These are phyloP conservation scores for Lagopus leucura DNA, from an alignment of 2,113 vertebrate genomes.

Conservation along the genomic window DNA sequence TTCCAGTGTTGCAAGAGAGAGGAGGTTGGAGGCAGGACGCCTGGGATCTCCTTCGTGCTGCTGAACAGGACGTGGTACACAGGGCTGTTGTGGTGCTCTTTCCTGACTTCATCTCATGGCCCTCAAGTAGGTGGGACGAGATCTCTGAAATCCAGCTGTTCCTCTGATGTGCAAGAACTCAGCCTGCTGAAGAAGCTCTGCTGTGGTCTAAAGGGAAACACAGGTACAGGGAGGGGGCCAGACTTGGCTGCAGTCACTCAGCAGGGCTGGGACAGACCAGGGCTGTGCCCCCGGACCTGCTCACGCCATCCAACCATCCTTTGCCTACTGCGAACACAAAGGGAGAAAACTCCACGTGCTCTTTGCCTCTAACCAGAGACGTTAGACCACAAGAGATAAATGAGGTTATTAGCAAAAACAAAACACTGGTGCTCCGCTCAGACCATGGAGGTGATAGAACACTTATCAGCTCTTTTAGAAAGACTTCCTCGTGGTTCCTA, in stretches of 20 bases:
- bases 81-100: neutral
- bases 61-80: neutral
- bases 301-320: rapidly evolving
- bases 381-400: conserved; percentile 61
- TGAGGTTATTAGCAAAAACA: conserved; percentile 59
- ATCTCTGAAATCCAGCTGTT: neutral
- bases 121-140: neutral
- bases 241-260: neutral
- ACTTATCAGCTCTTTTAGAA: conserved; percentile 57
- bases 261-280: neutral
- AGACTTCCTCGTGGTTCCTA: conserved; percentile 8
- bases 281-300: neutral
- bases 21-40: neutral
- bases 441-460: conserved; percentile 34
- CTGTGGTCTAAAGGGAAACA: neutral
- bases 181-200: neutral
- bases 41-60: neutral
- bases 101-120: neutral
- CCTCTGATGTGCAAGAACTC: neutral
- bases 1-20: conserved; percentile 13
- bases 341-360: neutral
- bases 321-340: neutral
- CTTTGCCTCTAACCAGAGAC: conserved; percentile 53
- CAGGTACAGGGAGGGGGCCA: neutral
- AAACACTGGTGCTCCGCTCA: conserved; percentile 32